phyloP scores from a whole-genome alignment of 1,140 invertebrate genomes.

The Listronotus oregonensis region DNA sequence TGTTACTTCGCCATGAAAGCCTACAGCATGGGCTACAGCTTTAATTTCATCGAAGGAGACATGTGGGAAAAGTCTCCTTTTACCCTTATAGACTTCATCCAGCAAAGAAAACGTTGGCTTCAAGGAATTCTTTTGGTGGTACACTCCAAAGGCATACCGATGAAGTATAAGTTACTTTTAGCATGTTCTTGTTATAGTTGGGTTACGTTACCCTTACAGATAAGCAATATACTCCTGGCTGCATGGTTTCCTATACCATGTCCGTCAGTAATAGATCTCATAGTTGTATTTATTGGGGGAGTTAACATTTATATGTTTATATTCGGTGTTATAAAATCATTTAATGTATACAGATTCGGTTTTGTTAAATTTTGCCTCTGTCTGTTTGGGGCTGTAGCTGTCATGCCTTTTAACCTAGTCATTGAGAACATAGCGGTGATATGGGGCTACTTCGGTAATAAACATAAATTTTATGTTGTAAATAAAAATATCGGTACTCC shows the following conservation, averaged over 20 bases:
- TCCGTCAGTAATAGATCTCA: constrained; percentile 78
- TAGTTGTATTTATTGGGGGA: constrained; percentile 87
- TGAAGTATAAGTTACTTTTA: constrained; percentile 81
- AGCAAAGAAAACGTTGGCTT: constrained; percentile 95
- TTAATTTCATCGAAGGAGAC: constrained; percentile 94
- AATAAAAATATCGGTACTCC: constrained; percentile 81
- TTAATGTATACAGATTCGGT: constrained; percentile 86
- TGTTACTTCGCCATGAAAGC: constrained; percentile 96
- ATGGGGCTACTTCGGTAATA: constrained; percentile 89
- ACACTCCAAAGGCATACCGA: constrained; percentile 84
- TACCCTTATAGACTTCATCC: constrained; percentile 91
- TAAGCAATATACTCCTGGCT: constrained; percentile 85
- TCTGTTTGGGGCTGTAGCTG: constrained; percentile 81
- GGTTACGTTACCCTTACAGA: constrained; percentile 89
- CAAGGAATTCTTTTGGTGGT: constrained; percentile 95
- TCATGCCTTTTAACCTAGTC: constrained; percentile 89
- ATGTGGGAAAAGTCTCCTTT: constrained; percentile 99
- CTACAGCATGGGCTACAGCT: constrained; percentile 80
- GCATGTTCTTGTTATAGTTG: constrained; percentile 92
- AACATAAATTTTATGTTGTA: constrained; percentile 94
- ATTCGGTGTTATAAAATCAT: constrained; percentile 94
- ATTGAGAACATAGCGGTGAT: constrained; percentile 94
- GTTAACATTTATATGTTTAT: constrained; percentile 96
- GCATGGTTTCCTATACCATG: constrained; percentile 85
- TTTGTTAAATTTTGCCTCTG: constrained; percentile 78